Percentiles rank a stretch among this genome's conserved stretches.
These are phyloP conservation scores for Amblyraja radiata DNA, from an alignment of 2,797 vertebrate genomes.

Conservation along the genomic window DNA sequence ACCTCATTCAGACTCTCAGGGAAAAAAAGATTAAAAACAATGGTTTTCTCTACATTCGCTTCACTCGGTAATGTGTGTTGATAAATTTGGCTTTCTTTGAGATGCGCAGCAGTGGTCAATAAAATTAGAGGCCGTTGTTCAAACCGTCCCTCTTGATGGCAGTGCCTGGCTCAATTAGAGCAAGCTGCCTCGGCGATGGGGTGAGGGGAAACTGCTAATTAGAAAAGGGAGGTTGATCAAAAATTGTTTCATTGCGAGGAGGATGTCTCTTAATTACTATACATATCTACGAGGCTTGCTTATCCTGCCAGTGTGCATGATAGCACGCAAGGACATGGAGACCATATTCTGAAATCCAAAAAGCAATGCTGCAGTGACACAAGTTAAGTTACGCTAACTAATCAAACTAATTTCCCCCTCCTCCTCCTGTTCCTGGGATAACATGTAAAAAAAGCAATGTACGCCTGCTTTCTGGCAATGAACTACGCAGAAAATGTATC, in stretches of 20 bases:
- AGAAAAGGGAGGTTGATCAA: not conserved
- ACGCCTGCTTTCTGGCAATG: conserved; percentile 15
- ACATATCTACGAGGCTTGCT: not conserved
- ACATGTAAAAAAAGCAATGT: not conserved
- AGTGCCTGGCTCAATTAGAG: conserved; percentile 49
- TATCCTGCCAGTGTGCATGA: not conserved
- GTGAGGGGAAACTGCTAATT: not conserved
- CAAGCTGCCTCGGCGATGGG: conserved; percentile 43
- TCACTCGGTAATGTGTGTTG: conserved; percentile 72
- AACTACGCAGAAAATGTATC: conserved; percentile 40
- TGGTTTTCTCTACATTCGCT: conserved; percentile 73
- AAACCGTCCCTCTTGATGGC: conserved; percentile 48
- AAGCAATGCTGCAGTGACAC: not conserved
- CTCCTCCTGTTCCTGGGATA: not conserved
- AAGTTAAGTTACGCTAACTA: not conserved
- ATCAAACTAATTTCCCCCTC: not conserved
- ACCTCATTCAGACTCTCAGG: conserved; percentile 79
- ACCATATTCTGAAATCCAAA: not conserved
- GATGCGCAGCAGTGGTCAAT: conserved; percentile 51
- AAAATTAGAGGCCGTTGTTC: conserved; percentile 60
- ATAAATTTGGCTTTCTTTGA: conserved; percentile 69
- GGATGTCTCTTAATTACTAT: not conserved
- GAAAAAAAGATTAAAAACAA: conserved; percentile 71
- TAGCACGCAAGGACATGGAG: not conserved
- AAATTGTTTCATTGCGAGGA: not conserved